Conservation (phyloP, 2,888 invertebrate genomes). For the Coleophora flavipennella region DNA sequence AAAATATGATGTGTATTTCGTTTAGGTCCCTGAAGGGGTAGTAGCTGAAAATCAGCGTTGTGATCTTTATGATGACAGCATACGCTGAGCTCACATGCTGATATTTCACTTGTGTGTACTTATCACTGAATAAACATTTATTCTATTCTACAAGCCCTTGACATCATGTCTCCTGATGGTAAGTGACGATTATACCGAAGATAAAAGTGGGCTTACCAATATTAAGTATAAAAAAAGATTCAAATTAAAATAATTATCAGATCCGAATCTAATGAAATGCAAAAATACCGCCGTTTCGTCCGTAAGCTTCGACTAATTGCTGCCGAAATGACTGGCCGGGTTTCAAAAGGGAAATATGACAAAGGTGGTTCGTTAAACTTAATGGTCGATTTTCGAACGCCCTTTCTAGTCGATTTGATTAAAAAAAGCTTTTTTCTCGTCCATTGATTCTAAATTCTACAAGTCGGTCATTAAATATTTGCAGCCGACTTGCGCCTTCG, state of each 20-base stretch:
- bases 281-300: constrained; percentile 18
- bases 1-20: no score
- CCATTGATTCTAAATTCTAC: constrained; percentile 55
- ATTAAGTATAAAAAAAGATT: neutral
- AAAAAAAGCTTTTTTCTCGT: constrained; percentile 53
- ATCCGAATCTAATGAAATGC: constrained; percentile 16
- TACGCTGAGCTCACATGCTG: no score
- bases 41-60: no score
- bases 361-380: constrained; percentile 60
- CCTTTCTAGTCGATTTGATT: constrained; percentile 61
- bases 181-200: no score
- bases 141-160: no score
- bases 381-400: constrained; percentile 53
- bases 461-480: constrained; percentile 31
- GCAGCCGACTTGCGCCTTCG: constrained; percentile 20
- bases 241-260: constrained; percentile 6
- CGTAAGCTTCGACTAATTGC: constrained; percentile 40
- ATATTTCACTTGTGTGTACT: no score
- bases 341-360: constrained; percentile 63
- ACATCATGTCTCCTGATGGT: no score
- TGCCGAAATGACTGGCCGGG: constrained; percentile 36
- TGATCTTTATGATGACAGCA: no score
- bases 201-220: no score
- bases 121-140: no score
- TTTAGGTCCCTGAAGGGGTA: no score